Percentiles rank a stretch among this genome's conserved stretches.
These are phyloP conservation scores for Sclerodermus sp. DNA, from an alignment of 2,888 invertebrate species.

Conservation along the genomic window DNA sequence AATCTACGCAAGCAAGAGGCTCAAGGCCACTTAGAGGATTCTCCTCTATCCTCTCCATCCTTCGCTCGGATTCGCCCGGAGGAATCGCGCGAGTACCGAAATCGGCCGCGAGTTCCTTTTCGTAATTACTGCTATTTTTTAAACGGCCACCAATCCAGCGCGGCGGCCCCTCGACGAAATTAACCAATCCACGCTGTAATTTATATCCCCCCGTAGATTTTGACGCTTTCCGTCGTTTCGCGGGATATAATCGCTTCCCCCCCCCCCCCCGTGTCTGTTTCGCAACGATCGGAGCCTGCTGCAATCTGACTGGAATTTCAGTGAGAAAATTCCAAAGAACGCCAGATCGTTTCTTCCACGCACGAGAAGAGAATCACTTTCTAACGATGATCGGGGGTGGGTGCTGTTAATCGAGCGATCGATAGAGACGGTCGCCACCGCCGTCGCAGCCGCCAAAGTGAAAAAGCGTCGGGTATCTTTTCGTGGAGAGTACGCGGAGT, in stretches of 20 bases:
- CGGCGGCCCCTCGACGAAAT: slow-evolving; percentile 16
- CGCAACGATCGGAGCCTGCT: not conserved
- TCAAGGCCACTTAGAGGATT: slow-evolving; percentile 34
- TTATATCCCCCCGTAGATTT: slow-evolving; percentile 11
- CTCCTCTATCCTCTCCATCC: slow-evolving; percentile 30
- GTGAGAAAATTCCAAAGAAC: too few species aligned
- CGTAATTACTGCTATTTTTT: slow-evolving; percentile 34
- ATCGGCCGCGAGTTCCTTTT: slow-evolving; percentile 4
- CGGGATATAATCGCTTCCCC: not conserved
- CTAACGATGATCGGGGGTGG: too few species aligned
- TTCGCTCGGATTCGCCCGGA: slow-evolving; percentile 30
- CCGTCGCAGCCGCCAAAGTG: too few species aligned
- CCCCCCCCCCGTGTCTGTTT: not conserved
- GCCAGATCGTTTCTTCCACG: too few species aligned
- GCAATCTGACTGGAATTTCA: not conserved
- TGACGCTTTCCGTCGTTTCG: not conserved
- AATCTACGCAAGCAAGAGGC: slow-evolving; percentile 40
- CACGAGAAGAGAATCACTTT: too few species aligned
- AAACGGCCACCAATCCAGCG: slow-evolving; percentile 21
- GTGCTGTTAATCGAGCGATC: too few species aligned
- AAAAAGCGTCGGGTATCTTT: too few species aligned
- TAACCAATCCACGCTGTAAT: slow-evolving; percentile 16
- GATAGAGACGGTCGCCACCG: too few species aligned
- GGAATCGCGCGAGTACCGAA: slow-evolving; percentile 26
- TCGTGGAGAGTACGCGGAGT: too few species aligned